Percentiles rank a stretch among this genome's conserved stretches.
Evolutionary conservation across 2,113 vertebrate species (phyloP).

Genomic region (Polypterus bichir): DNA sequence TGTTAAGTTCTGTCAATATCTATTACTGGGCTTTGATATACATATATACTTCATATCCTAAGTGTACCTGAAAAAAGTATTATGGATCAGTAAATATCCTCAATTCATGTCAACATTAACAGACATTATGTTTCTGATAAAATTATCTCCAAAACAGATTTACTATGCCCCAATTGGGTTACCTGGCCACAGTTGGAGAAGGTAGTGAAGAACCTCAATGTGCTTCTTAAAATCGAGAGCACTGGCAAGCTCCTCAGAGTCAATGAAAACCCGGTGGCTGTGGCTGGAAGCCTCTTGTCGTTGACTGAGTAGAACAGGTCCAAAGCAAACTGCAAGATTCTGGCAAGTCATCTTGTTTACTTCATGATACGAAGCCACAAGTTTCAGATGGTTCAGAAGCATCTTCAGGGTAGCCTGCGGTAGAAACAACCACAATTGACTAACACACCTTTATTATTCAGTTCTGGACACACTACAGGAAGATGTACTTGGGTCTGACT

Average conservation of each 20-base stretch:
- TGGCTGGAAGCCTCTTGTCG: conserved; percentile 77
- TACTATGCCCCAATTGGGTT: conserved; percentile 10
- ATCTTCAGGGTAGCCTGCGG: conserved; percentile 76
- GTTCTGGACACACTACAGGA: no score
- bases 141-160: not conserved
- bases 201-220: conserved; percentile 94
- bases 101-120: no score
- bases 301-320: conserved; percentile 86
- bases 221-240: conserved; percentile 98
- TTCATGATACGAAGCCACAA: conserved; percentile 85
- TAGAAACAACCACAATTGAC: not conserved
- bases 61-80: no score
- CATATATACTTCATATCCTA: no score
- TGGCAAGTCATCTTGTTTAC: conserved; percentile 97
- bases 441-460: no score
- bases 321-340: conserved; percentile 95
- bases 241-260: conserved; percentile 89
- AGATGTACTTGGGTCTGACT: no score
- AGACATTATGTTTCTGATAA: no score
- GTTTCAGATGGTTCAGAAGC: conserved; percentile 87
- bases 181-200: conserved; percentile 97
- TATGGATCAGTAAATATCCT: no score
- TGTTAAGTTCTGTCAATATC: no score
- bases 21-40: no score
- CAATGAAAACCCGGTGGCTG: conserved; percentile 84